phyloP scores from a whole-genome alignment of 2,113 vertebrate species.

The Galeopterus variegatus region DNA sequence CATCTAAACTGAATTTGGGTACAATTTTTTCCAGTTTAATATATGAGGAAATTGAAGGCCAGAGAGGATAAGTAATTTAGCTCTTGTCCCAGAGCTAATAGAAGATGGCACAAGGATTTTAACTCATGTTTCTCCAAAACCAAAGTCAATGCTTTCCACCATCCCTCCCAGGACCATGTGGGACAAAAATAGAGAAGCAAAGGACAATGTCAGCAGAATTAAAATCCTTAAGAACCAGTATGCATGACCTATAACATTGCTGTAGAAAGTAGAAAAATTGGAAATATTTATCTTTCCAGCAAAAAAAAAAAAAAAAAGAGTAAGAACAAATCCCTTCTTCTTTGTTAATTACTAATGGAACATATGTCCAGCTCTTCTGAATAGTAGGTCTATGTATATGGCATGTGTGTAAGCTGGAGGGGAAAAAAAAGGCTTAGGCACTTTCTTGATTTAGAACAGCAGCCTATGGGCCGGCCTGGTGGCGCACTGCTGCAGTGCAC shows the following conservation, averaged over 20 bases:
- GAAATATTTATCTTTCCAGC: background rate
- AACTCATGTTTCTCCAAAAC: background rate
- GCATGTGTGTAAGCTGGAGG: background rate
- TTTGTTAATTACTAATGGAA: background rate
- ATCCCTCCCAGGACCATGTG: background rate
- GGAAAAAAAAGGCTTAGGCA: background rate
- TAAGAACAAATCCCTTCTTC: background rate
- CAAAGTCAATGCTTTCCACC: background rate
- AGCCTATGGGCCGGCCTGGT: no score
- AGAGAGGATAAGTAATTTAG: background rate
- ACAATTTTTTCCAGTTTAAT: background rate
- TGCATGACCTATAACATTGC: background rate
- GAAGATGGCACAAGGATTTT: background rate
- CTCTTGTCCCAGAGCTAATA: background rate
- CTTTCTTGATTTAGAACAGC: background rate
- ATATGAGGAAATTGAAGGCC: background rate
- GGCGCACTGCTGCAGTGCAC: no score
- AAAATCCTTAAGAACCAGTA: background rate
- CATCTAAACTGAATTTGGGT: background rate
- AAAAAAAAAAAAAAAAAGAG: no score
- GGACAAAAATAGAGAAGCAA: background rate
- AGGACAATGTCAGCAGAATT: background rate
- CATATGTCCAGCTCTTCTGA: background rate
- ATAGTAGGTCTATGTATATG: background rate
- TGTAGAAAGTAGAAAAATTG: background rate